Percentiles rank a stretch among this genome's conserved stretches.
Evolutionary conservation across 2,888 invertebrate genomes (phyloP).

Genomic region (Cyclophora punctaria): DNA sequence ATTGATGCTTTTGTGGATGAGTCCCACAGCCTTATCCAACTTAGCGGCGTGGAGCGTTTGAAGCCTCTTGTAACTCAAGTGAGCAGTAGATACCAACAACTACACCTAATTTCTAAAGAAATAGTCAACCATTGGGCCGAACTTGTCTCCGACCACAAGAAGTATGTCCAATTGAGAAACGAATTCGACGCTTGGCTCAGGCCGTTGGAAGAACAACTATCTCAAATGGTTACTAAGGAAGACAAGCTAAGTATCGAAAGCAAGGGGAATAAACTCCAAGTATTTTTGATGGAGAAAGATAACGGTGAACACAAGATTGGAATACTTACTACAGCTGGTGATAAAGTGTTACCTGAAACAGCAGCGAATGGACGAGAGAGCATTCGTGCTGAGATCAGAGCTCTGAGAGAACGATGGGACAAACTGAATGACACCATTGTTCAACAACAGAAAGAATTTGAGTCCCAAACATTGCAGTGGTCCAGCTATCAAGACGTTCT

Average conservation of each 20-base stretch:
- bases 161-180: constrained; percentile 83
- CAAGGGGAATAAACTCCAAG: constrained; percentile 80
- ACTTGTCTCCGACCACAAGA: constrained; percentile 87
- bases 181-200: constrained; percentile 86
- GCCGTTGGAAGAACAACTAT: constrained; percentile 80
- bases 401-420: constrained; percentile 91
- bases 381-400: constrained; percentile 88
- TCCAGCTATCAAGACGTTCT: constrained; percentile 90
- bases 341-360: constrained; percentile 93
- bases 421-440: constrained; percentile 87
- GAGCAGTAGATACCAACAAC: constrained; percentile 88
- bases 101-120: constrained; percentile 88
- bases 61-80: constrained; percentile 92
- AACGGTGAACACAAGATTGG: constrained; percentile 87
- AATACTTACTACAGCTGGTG: constrained; percentile 84
- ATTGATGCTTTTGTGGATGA: constrained; percentile 92
- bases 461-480: constrained; percentile 87
- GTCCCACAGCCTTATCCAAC: constrained; percentile 89
- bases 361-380: constrained; percentile 92
- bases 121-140: constrained; percentile 89
- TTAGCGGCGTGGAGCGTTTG: constrained; percentile 88
- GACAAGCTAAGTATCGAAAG: constrained; percentile 79
- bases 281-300: constrained; percentile 85
- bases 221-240: constrained; percentile 78
- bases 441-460: constrained; percentile 89